Evolutionary conservation across 92 coral and sea anemone genomes (phyloP).

Genomic region (Diadumene lineata): DNA sequence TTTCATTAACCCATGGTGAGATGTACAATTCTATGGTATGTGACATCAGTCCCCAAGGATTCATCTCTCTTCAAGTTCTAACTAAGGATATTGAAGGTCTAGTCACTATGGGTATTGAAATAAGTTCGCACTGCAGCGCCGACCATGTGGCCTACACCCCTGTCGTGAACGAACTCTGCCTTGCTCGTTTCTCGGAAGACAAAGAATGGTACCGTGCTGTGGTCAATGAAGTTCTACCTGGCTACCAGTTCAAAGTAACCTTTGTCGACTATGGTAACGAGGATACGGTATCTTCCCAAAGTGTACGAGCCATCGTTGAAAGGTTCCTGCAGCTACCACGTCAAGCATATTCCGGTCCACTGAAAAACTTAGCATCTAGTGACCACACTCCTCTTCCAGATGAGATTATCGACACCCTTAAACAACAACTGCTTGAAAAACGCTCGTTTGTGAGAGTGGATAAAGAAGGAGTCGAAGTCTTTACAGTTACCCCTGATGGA

Average conservation of each 20-base stretch:
- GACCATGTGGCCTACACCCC: conserved; percentile 58
- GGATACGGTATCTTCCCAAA: conserved; percentile 24
- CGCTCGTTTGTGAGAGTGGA: conserved; percentile 51
- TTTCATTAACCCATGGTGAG: conserved; percentile 32
- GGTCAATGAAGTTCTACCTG: conserved; percentile 44
- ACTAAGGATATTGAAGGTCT: conserved; percentile 47
- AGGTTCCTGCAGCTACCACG: conserved; percentile 62
- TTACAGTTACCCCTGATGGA: conserved; percentile 34
- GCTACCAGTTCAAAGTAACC: conserved; percentile 45
- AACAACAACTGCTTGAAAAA: conserved; percentile 32
- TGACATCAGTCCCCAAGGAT: conserved; percentile 51
- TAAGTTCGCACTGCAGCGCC: conserved; percentile 53
- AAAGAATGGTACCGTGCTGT: conserved; percentile 72
- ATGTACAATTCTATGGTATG: conserved; percentile 44
- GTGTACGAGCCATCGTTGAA: conserved; percentile 43
- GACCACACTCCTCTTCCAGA: conserved; percentile 28
- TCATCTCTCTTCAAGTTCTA: conserved; percentile 57
- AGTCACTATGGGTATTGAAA: conserved; percentile 39
- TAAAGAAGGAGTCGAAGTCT: conserved; percentile 43
- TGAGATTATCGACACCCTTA: conserved; percentile 45
- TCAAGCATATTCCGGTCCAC: conserved; percentile 57
- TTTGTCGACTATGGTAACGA: conserved; percentile 81
- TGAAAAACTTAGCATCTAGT: conserved; percentile 43
- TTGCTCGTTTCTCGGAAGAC: conserved; percentile 61
- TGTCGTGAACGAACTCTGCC: conserved; percentile 56